Evolutionary conservation across 30 jellyfish, hydroid and myxozoan species (phyloP), one percentile per base, ranked within the genome.

Genomic region (Turritopsis rubra): DNA sequence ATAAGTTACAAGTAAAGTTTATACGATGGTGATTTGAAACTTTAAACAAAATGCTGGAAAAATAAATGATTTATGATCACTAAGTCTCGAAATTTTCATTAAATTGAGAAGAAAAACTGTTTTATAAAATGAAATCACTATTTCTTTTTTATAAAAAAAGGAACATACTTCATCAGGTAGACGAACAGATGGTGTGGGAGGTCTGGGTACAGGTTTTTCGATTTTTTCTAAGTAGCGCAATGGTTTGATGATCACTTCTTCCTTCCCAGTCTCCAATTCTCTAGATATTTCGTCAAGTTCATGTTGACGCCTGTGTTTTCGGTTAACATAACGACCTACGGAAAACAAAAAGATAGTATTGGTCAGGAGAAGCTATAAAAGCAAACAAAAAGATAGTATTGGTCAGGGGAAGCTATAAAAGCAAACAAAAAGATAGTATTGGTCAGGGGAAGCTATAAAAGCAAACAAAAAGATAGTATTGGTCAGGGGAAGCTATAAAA

Each of bases 141-240:
- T n/a, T n/a, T n/a, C n/a, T n/a, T n/a, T n/a, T n/a, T n/a, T n/a
- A n/a, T n/a, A n/a, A n/a, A n/a, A n/a, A n/a, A n/a, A n/a, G n/a
- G n/a, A n/a, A 68, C 82, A 23, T 66, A 91, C 97, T 95, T 91
- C 92, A 70, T 80, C 52, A 22, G 97, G 97, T 13, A 65, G 77
- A 28, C 72, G 82, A 9, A 93, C 96, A 18, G 96, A 79, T 52
- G 99, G 99, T 21, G 99, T 93, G 1, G 99, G 99, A 22, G 99
- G 99, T 73, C 99, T 88, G 29, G 99, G 96, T 21, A 93, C 73
- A 3, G 99, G 99, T 75, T 93, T 93, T 73, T 93, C 99, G 60
- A 93, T 88, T 71, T 93, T 93, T 24, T 85, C 94, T 85, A 93
- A 68, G 72, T 78, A 88, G 52, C 95, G 76, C 29, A 88, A 85